Base-by-base conservation (phyloP, 2,797 vertebrate genomes). In the Danio tinwini region DNA sequence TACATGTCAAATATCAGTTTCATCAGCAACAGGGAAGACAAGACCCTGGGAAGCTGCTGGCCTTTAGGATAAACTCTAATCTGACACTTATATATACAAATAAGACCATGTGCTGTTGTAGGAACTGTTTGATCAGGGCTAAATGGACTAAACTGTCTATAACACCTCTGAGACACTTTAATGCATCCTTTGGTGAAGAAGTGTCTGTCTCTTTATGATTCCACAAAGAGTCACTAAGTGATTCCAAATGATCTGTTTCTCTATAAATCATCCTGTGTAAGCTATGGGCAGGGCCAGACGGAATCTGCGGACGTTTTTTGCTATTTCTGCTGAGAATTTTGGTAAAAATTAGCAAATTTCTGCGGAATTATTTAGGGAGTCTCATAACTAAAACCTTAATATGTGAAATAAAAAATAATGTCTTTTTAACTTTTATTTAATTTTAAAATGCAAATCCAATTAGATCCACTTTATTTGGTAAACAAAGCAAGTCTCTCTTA, bases 1-100 rank as follows among this genome's bases (percentile, higher is more conserved):
- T 29, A 45, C 70, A 58, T n/a, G 55, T 61, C 9, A 73, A 47
- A 73, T 73, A 73, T 73, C 71, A 73, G 71, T n/a, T 73, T 47
- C 39, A 73, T 73, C 70, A 29, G 70, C 55, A 16, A 12, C 40
- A 29, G 17, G n/a, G 55, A 73, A 44, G 42, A 73, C 13, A 59
- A 73, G 42, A 16, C 53, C 29, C 17, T 73, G 70, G 19, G 70
- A 73, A 29, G 19, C 53, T 37, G 19, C 70, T 58, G 53, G 53
- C 40, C 70, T 56, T 56, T 16, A 58, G 53, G 19, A 56, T 72
- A 45, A 72, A 58, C n/a, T 72, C 21, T 45, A 72, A 14, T 42
- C 40, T 55, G 16, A 55, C 53, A 42, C 50, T 70, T 55, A 42
- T 40, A 70, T 55, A 70, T 52, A 6, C n/a, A 53, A 70, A 69